Evolutionary conservation across 1,140 invertebrate genomes (phyloP).

Genomic region (Anastatus disparis): DNA sequence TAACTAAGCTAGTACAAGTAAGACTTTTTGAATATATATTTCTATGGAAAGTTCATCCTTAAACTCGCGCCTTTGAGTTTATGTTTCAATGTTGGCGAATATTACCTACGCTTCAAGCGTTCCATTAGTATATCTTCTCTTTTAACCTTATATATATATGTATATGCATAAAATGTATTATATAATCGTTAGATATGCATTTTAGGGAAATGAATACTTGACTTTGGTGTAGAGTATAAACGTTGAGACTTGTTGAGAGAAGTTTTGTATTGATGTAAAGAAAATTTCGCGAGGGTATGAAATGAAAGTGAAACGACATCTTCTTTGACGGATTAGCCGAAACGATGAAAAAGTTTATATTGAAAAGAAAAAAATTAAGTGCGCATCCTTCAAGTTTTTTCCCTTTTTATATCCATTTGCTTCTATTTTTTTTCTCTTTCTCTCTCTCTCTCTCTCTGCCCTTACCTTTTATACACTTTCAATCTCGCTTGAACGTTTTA

Average conservation of each 20-base stretch:
- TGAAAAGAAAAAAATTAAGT: slow-evolving; percentile 20
- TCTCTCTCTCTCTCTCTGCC: background rate
- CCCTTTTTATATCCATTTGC: no score
- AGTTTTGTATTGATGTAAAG: background rate
- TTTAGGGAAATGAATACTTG: slow-evolving; percentile 14
- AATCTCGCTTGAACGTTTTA: slow-evolving; percentile 3
- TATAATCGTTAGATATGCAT: background rate
- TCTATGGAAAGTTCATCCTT: background rate
- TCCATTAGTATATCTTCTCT: slow-evolving; percentile 7
- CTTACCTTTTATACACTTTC: background rate
- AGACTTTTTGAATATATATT: background rate
- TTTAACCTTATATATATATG: background rate
- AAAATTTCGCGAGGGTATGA: background rate
- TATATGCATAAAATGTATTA: background rate
- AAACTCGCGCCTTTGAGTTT: background rate
- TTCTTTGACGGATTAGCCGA: slow-evolving; percentile 16
- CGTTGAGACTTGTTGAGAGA: slow-evolving; percentile 8
- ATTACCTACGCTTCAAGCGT: slow-evolving; percentile 13
- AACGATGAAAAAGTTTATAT: slow-evolving; percentile 17
- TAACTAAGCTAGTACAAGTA: background rate
- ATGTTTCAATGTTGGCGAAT: slow-evolving; percentile 20
- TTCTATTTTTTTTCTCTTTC: no score
- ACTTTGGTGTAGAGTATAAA: background rate
- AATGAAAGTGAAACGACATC: background rate
- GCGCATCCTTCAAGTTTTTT: background rate